phyloP scores from a whole-genome alignment of 1,140 invertebrate genomes.

The Ericerus pela region DNA sequence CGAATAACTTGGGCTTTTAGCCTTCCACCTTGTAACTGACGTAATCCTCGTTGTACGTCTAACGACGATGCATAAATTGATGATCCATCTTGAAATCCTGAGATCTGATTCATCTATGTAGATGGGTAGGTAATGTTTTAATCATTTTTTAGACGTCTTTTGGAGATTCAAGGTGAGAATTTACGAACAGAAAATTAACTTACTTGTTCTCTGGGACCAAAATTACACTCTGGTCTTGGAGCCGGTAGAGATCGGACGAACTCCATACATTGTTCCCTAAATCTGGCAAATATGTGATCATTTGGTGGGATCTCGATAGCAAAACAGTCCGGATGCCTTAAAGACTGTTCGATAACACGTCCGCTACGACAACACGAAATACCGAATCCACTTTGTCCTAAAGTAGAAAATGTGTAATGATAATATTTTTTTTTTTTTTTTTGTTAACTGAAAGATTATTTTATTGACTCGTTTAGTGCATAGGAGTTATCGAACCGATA shows the following conservation, averaged over 20 bases:
- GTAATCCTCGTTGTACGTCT: slow-evolving; percentile 36
- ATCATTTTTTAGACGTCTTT: neutral
- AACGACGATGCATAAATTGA: slow-evolving; percentile 51
- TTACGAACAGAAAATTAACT: slow-evolving; percentile 32
- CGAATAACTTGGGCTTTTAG: slow-evolving; percentile 33
- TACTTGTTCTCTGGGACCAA: slow-evolving; percentile 38
- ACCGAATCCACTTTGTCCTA: slow-evolving; percentile 26
- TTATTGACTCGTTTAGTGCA: no score
- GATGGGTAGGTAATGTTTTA: neutral
- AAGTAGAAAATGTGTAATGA: slow-evolving; percentile 18
- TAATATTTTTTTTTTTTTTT: no score
- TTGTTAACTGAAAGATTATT: no score
- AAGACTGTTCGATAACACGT: slow-evolving; percentile 30
- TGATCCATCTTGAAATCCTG: slow-evolving; percentile 53
- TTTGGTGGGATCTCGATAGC: slow-evolving; percentile 40
- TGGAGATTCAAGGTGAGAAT: neutral
- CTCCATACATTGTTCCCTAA: slow-evolving; percentile 34
- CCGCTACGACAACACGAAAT: slow-evolving; percentile 30
- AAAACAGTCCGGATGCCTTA: slow-evolving; percentile 41
- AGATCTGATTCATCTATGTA: slow-evolving; percentile 49
- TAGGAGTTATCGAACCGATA: no score
- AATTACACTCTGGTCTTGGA: slow-evolving; percentile 36
- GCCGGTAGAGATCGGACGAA: slow-evolving; percentile 38
- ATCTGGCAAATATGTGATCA: slow-evolving; percentile 31
- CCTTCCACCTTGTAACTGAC: slow-evolving; percentile 40